Evolutionary conservation across 2,797 vertebrate genomes (phyloP).

Genomic region (Garrulus glandarius): DNA sequence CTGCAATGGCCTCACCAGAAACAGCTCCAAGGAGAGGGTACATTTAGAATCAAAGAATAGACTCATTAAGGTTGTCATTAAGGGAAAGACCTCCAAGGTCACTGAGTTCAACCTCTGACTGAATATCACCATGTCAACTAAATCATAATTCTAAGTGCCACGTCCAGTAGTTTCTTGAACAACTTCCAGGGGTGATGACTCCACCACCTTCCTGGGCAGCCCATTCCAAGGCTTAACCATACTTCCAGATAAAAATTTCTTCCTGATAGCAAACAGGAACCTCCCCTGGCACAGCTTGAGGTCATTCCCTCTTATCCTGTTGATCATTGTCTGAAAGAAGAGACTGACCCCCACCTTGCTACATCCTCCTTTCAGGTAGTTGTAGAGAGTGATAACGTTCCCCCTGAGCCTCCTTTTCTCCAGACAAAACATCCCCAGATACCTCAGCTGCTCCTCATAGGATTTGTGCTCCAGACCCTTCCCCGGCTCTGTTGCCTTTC

Average conservation of each 20-base stretch:
- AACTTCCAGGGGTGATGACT: background rate
- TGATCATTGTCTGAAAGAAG: background rate
- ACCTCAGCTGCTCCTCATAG: background rate
- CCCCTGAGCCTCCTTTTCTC: background rate
- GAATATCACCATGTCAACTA: background rate
- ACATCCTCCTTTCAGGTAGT: background rate
- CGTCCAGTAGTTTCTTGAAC: background rate
- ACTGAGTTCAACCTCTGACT: background rate
- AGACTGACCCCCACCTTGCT: rapidly evolving
- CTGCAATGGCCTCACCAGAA: background rate
- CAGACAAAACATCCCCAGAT: background rate
- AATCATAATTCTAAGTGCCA: background rate
- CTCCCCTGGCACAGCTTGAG: background rate
- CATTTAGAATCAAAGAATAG: background rate
- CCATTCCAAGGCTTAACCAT: background rate
- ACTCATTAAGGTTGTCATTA: background rate
- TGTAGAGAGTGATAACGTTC: background rate
- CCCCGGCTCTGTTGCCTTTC: rapidly evolving
- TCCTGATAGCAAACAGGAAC: background rate
- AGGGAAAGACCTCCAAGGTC: background rate
- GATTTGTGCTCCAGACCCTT: background rate
- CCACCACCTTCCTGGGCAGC: background rate
- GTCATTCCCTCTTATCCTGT: background rate
- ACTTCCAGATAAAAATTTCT: background rate
- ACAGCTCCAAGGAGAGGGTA: background rate